phyloP scores from a whole-genome alignment of 2,113 vertebrate species.

The Erythrocercus mccallii region DNA sequence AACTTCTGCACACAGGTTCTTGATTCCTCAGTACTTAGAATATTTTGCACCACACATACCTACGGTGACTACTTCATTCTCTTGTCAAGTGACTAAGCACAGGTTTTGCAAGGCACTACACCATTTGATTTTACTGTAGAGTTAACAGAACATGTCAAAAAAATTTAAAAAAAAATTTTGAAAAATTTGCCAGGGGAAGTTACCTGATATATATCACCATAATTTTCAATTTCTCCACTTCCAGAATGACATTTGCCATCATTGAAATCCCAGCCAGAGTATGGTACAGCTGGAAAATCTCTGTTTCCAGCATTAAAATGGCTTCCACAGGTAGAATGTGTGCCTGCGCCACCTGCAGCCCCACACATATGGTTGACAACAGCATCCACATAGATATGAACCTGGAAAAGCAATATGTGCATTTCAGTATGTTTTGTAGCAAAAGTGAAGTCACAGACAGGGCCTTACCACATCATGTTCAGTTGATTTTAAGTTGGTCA shows the following conservation, averaged over 20 bases:
- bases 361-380: slow-evolving; percentile 87
- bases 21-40: not conserved
- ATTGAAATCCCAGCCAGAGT: slow-evolving; percentile 84
- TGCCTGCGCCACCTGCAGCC: slow-evolving; percentile 73
- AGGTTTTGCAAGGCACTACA: not conserved
- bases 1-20: not conserved
- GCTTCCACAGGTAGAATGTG: slow-evolving; percentile 79
- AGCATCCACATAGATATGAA: slow-evolving; percentile 76
- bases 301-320: slow-evolving; percentile 75
- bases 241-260: slow-evolving; percentile 80
- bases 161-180: fast-evolving
- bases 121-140: not conserved
- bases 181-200: not conserved
- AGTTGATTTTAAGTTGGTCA: not conserved
- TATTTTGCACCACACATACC: not conserved
- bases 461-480: not conserved
- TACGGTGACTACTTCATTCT: not conserved
- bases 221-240: slow-evolving; percentile 84
- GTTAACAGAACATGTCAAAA: not conserved
- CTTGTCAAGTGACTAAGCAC: not conserved
- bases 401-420: slow-evolving; percentile 44
- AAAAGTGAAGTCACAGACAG: not conserved
- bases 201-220: slow-evolving; percentile 84
- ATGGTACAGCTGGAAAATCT: slow-evolving; percentile 86
- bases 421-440: not conserved